phyloP scores from a whole-genome alignment of 2,888 invertebrate genomes.

The Conistra vaccinii region DNA sequence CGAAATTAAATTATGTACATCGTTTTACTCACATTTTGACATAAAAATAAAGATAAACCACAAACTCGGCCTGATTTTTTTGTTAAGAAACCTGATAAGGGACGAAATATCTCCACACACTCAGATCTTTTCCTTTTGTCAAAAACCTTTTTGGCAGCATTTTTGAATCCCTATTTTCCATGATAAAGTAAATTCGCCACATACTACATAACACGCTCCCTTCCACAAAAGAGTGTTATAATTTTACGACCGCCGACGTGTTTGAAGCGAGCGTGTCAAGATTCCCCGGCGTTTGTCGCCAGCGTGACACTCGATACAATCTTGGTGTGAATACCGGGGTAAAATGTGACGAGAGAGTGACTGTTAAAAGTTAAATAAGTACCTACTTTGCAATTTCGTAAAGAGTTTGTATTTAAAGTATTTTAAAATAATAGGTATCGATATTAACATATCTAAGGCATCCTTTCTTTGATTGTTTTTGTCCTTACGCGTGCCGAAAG shows the following conservation, averaged over 20 bases:
- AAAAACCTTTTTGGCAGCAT: neutral
- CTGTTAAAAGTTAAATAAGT: too few species aligned
- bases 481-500: too few species aligned
- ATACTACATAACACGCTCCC: constrained; percentile 12
- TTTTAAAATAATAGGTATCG: too few species aligned
- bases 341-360: neutral
- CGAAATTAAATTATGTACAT: too few species aligned
- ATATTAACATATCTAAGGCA: too few species aligned
- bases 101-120: too few species aligned
- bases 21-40: too few species aligned
- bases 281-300: constrained; percentile 19
- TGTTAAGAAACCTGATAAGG: too few species aligned
- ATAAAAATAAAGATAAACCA: too few species aligned
- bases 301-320: constrained; percentile 47
- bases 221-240: constrained; percentile 28
- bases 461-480: too few species aligned
- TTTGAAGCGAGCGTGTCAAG: constrained; percentile 41
- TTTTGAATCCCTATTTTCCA: constrained; percentile 31
- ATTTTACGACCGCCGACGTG: constrained; percentile 30
- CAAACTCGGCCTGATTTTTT: too few species aligned
- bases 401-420: neutral
- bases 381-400: neutral
- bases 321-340: constrained; percentile 14
- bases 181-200: constrained; percentile 17
- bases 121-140: too few species aligned